These are phyloP conservation scores for Platorchestia sp. DNA, from an alignment of 1,140 invertebrate species.

Conservation along the genomic window DNA sequence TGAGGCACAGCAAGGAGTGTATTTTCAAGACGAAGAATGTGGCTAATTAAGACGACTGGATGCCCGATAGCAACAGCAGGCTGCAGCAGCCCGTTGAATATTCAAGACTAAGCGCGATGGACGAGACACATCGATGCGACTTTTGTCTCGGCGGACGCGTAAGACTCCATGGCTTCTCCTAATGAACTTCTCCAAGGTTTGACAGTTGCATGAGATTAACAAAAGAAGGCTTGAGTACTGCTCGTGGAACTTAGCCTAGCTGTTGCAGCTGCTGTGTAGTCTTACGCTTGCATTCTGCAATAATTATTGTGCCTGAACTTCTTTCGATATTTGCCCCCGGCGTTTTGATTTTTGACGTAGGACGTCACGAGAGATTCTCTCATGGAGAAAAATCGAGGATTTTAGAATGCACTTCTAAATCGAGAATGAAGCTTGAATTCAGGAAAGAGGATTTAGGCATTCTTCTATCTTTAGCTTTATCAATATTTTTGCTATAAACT, in stretches of 20 bases:
- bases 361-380: background rate
- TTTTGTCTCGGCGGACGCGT: background rate
- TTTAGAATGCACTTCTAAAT: background rate
- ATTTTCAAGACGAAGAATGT: conserved; percentile 3
- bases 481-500: background rate
- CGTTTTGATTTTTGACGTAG: background rate
- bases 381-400: background rate
- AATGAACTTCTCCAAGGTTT: conserved; percentile 21
- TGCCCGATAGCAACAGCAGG: conserved; percentile 5
- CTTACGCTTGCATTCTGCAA: background rate
- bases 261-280: background rate
- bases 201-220: background rate
- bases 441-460: background rate
- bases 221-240: background rate
- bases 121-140: conserved; percentile 34
- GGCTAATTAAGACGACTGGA: conserved; percentile 11
- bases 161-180: background rate
- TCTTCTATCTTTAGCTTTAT: background rate
- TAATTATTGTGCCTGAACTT: background rate
- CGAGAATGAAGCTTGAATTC: background rate
- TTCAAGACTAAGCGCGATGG: background rate
- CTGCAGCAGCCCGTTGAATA: conserved; percentile 36
- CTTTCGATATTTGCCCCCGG: background rate
- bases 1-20: background rate
- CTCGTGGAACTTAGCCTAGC: background rate